Base-by-base conservation (phyloP, 2,888 invertebrate genomes). In the Lacanobia oleracea region DNA sequence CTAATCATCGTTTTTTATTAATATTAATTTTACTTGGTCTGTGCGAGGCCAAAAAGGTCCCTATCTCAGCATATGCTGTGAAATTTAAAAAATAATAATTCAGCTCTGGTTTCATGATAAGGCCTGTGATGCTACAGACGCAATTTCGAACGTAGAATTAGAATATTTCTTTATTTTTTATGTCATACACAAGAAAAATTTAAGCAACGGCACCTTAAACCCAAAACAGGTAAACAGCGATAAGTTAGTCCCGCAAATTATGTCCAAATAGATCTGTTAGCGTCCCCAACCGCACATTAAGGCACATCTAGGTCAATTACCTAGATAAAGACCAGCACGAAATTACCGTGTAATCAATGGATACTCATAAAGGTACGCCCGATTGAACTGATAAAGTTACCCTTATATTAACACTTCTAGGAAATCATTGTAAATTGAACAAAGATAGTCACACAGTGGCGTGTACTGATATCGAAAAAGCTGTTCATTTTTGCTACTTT, bases 301-400 rank as follows among this genome's bases (percentile, higher is more conserved):
- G 40, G 33, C 72, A 69, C 73, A 79, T 79, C 66, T 73, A 77
- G 77, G 83, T 83, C 83, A 81, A 84, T 83, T 71, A 76, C 75
- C 51, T 70, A 81, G 86, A 84, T 85, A 86, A 86, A 82, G 57
- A 53, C 70, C 40, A 51, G 66, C 67, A 59, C 75, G 67, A 77
- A 79, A 83, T 81, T 67, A 75, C 72, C 62, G 53, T 65, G 75
- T 79, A 84, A 85, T 86, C 86, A 79, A 75, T 74, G 70, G 62
- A 51, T 71, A 78, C 57, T 70, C 72, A 68, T 75, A 75, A 75
- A 73, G 69, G 67, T 69, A 74, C 67, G 61, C 60, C 65, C 48
- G 62, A 67, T 72, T 50, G 50, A 59, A 54, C 71, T 67, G 82
- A 86, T 85, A 86, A 75, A 62, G 50, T 51, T 63, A 77, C 72